Base-by-base conservation (phyloP, 2,797 vertebrate genomes). In the Danio jaintianensis region DNA sequence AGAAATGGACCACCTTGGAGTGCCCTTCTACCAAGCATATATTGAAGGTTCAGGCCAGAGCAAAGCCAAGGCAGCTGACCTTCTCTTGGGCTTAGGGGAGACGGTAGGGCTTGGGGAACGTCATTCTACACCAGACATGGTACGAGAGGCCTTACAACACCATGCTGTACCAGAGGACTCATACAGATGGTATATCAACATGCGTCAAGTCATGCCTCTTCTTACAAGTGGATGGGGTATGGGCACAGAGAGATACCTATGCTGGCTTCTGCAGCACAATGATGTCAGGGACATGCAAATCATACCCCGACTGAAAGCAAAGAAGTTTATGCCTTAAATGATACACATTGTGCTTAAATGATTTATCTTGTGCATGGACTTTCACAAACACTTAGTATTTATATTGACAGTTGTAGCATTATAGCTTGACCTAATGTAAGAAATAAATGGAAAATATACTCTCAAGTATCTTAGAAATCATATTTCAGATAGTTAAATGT, bases 151-250 rank as follows among this genome's bases (percentile, higher is more conserved):
- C 16, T 89, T 95, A 12, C 87, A 77, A 50, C 93, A 94, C 80
- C 94, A 95, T 63, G 85, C 84, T n/a, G 93, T 95, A 16, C 88
- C 92, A 52, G 92, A 93, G 70, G 87, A 94, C 45, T 89, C 92
- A 11, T 95, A 95, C 86, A 92, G 89, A 84, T 95, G 94, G 94
- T 95, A 95, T 88, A 90, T 92, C 42, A 81, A 86, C 88, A 94
- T 95, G 89, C 90, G 94, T 9, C 86, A 93, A 73, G 86, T 89
- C 71, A 86, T 90, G 61, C 91, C 93, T 18, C 91, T 95, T 10
- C 88, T 86, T 50, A 94, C 93, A 66, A 94, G 94, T 64, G 94
- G 94, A n/a, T 95, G 94, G 94, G 94, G 94, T 18, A 94, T 95
- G 92, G 94, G 94, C 4, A 92, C 93, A 0, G 94, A 95, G 79